Conservation (phyloP, 2,797 vertebrate species). For the Crossoptilon crossoptilon region DNA sequence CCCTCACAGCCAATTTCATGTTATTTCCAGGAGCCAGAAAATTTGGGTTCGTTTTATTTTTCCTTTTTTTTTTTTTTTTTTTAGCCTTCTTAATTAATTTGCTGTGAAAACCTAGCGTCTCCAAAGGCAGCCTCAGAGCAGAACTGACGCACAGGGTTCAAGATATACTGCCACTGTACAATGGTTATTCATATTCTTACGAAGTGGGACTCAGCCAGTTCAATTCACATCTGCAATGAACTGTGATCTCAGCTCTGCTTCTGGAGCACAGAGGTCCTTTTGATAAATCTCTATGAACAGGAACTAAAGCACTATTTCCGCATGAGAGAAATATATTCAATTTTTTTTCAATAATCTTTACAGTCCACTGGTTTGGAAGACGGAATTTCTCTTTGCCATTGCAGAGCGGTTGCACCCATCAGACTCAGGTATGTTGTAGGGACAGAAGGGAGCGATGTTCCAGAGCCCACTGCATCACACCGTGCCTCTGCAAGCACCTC, state of each 20-base stretch:
- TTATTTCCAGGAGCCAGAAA: neutral
- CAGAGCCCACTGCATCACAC: accelerated
- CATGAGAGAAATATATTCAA: neutral
- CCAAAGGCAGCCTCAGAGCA: neutral
- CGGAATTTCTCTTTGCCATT: accelerated
- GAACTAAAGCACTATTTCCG: constrained; percentile 13
- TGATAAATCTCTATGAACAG: constrained; percentile 24
- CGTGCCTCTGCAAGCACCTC: neutral
- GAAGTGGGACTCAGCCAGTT: neutral
- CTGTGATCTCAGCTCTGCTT: constrained; percentile 50
- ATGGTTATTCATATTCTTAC: constrained; percentile 10
- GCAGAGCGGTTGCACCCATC: neutral
- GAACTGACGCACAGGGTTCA: neutral
- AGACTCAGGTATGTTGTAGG: neutral
- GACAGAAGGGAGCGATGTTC: neutral
- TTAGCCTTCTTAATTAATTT: neutral
- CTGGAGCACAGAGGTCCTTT: constrained; percentile 59
- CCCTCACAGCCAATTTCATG: neutral
- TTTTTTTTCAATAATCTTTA: neutral
- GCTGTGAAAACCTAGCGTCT: neutral
- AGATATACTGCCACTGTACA: neutral
- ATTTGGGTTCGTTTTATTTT: neutral
- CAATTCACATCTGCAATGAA: neutral
- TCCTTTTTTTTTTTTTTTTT: neutral
- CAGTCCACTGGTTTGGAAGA: constrained; percentile 24